These are phyloP conservation scores for Apogon hyalosoma DNA, from an alignment of 2,797 vertebrate species.

Conservation along the genomic window DNA sequence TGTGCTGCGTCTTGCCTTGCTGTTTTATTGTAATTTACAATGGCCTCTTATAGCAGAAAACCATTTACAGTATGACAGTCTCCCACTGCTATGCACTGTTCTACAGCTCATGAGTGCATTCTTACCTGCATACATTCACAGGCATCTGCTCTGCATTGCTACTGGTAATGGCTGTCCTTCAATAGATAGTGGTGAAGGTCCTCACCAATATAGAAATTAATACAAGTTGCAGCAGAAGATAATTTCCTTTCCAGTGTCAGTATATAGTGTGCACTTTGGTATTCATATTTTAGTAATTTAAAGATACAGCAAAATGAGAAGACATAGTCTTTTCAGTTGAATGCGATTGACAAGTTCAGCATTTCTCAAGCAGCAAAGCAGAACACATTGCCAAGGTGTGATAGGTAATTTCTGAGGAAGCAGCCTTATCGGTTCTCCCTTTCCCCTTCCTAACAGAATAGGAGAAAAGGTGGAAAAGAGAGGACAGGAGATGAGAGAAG, in stretches of 20 bases:
- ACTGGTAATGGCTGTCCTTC: slow-evolving; percentile 55
- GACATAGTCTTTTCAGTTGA: slow-evolving; percentile 52
- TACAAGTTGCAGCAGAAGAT: slow-evolving; percentile 33
- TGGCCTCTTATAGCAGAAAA: slow-evolving; percentile 53
- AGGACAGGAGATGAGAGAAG: slow-evolving; percentile 71
- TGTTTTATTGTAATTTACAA: slow-evolving; percentile 81
- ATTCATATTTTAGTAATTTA: slow-evolving; percentile 56
- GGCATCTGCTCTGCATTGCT: slow-evolving; percentile 46
- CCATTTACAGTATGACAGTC: slow-evolving; percentile 15
- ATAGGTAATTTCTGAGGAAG: slow-evolving; percentile 75
- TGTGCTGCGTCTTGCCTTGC: slow-evolving; percentile 46
- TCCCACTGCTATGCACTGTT: background rate
- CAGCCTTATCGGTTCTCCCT: slow-evolving; percentile 68
- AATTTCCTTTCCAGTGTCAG: slow-evolving; percentile 59
- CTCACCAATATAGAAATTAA: slow-evolving; percentile 22
- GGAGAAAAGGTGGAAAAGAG: slow-evolving; percentile 56
- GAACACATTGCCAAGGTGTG: slow-evolving; percentile 67
- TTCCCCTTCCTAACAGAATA: slow-evolving; percentile 48
- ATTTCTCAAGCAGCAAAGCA: slow-evolving; percentile 59
- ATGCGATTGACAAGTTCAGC: slow-evolving; percentile 69
- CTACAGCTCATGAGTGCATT: slow-evolving; percentile 41
- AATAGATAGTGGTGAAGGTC: slow-evolving; percentile 48
- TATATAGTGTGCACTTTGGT: slow-evolving; percentile 24
- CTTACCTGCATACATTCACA: slow-evolving; percentile 37
- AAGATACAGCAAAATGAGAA: slow-evolving; percentile 64